A percentile compares a stretch with the other conserved stretches of the same genome.
Evolutionary conservation across 2,113 vertebrate species (phyloP).

Genomic region (Vireo altiloquus): DNA sequence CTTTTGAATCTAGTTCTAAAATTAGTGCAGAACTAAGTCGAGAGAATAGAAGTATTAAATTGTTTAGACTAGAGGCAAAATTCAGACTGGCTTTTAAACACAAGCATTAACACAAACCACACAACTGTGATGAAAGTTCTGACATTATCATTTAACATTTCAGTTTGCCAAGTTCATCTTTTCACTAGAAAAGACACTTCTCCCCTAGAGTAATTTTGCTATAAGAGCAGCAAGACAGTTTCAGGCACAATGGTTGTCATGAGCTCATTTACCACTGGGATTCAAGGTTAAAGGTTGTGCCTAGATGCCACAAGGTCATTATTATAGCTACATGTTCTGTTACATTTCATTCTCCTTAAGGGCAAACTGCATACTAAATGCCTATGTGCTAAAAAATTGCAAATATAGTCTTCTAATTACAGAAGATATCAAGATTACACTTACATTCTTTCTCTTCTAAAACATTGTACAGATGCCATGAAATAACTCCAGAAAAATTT

Average conservation of each 20-base stretch:
- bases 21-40: conserved; percentile 1
- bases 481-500: background rate
- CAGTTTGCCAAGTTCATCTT: conserved; percentile 50
- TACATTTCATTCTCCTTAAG: background rate
- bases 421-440: background rate
- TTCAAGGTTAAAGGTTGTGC: conserved; percentile 21
- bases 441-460: background rate
- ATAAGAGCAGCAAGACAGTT: background rate
- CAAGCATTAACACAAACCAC: conserved; percentile 34
- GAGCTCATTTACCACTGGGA: background rate
- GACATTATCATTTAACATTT: conserved; percentile 57
- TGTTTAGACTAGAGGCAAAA: conserved; percentile 38
- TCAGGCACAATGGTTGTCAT: background rate
- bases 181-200: conserved; percentile 24
- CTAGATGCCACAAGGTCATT: background rate
- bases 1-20: conserved; percentile 15
- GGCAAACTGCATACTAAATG: background rate
- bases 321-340: background rate
- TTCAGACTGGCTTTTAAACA: conserved; percentile 44
- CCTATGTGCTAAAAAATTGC: background rate
- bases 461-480: background rate
- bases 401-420: background rate
- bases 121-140: conserved; percentile 23
- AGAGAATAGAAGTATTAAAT: conserved; percentile 12
- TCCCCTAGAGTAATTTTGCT: background rate